phyloP scores from a whole-genome alignment of 1,140 invertebrate species.

The Micrasema longulum region DNA sequence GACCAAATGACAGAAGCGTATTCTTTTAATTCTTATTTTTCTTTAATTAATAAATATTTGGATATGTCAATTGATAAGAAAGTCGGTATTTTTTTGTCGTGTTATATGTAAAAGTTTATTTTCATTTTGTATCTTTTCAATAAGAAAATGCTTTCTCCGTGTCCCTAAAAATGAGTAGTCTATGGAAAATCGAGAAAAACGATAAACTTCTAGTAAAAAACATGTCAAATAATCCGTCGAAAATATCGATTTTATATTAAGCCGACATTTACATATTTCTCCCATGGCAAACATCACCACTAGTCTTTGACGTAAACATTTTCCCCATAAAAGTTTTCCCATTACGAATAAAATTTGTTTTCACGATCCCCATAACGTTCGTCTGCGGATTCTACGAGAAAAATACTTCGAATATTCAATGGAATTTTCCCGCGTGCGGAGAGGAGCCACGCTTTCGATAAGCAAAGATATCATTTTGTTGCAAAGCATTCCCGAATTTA shows the following conservation, averaged over 20 bases:
- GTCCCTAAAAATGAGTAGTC: too few relatives aligned
- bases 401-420: not conserved
- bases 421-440: too few relatives aligned
- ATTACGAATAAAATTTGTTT: conserved; percentile 30
- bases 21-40: too few relatives aligned
- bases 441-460: conserved; percentile 42
- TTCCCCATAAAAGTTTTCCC: conserved; percentile 30
- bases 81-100: too few relatives aligned
- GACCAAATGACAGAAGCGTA: too few relatives aligned
- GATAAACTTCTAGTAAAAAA: too few relatives aligned
- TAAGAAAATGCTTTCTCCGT: too few relatives aligned
- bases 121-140: too few relatives aligned
- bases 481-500: conserved; percentile 9
- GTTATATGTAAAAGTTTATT: too few relatives aligned
- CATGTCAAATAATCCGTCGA: conserved; percentile 1
- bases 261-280: not conserved
- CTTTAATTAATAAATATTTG: too few relatives aligned
- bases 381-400: not conserved
- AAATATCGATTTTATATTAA: conserved; percentile 19
- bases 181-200: too few relatives aligned
- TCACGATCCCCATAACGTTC: conserved; percentile 19
- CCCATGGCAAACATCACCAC: conserved; percentile 12
- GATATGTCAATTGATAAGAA: too few relatives aligned
- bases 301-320: conserved; percentile 24
- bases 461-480: conserved; percentile 39